These are phyloP conservation scores for Leucozona laternaria DNA, from an alignment of 2,888 invertebrate species.

Conservation along the genomic window DNA sequence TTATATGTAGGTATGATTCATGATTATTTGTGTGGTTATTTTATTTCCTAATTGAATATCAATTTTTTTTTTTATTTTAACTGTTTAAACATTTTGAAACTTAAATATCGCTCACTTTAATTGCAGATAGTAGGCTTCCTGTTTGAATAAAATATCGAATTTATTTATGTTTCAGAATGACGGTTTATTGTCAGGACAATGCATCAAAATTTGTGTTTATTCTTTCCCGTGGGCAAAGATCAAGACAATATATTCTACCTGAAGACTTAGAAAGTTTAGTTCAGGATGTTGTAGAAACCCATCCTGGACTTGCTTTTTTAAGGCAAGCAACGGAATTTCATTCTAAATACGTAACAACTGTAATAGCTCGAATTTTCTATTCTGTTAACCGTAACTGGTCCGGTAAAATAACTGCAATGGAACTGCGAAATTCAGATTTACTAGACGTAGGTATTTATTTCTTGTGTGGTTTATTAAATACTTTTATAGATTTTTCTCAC, in stretches of 20 bases:
- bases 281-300: slow-evolving; percentile 99
- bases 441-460: slow-evolving; percentile 85
- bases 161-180: slow-evolving; percentile 86
- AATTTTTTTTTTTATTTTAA: no score
- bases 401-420: slow-evolving; percentile 93
- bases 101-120: no score
- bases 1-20: no score
- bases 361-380: slow-evolving; percentile 98
- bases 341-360: slow-evolving; percentile 99
- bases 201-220: slow-evolving; percentile 95
- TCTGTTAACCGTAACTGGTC: slow-evolving; percentile 99
- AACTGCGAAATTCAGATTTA: slow-evolving; percentile 95
- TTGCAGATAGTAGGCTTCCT: no score
- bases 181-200: slow-evolving; percentile 92
- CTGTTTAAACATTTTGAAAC: no score
- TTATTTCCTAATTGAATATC: no score
- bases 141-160: neutral
- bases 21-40: no score
- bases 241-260: slow-evolving; percentile 86
- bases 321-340: slow-evolving; percentile 99
- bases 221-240: slow-evolving; percentile 88
- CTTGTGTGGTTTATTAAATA: neutral
- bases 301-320: slow-evolving; percentile 98
- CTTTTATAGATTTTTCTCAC: slow-evolving; percentile 77
- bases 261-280: slow-evolving; percentile 97